Evolutionary conservation across 2,797 vertebrate species (phyloP), one percentile per base, ranked within the genome.

Genomic region (Columba guinea): DNA sequence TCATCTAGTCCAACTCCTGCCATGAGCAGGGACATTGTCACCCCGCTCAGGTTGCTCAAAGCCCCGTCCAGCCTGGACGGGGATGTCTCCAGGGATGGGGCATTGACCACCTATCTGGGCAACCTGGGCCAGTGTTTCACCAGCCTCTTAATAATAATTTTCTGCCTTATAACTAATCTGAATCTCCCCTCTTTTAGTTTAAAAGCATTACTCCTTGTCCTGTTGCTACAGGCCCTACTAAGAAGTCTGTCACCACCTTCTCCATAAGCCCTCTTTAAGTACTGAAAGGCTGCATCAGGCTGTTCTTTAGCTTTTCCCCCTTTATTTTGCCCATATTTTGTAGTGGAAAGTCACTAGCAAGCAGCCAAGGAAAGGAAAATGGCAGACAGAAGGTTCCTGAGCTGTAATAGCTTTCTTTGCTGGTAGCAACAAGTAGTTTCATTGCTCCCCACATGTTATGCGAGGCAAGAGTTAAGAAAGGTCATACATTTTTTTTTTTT

Each of bases 151-250:
- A 0, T n/a, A 17, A 80, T 30, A 30, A 18, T 3, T 11, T 2
- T 68, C 39, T 35, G 34, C 65, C 51, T 79, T 37, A 0, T 17
- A 20, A 12, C 15, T 24, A 34, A 10, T 7, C 30, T 27, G 8
- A 32, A 62, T 39, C 32, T 32, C 3, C 9, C 17, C 2, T 12
- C 27, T 67, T 56, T 39, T 13, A 26, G 3, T 53, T 73, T 59
- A 71, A 88, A 76, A 22, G 11, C 16, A 24, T 52, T 7, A 7
- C 4, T 2, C 11, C 4, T 41, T 60, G 24, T 26, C 10, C 35
- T 48, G 1, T n/a, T 0, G 0, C n/a, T 11, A 7, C 7, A 16
- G 32, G 7, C 10, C 24, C 32, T 51, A 1, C 53, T 76, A 19
- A 74, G 64, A 58, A 15, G 2, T 23, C 20, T 35, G 12, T 35